These are phyloP conservation scores for Mallateleia sp. DNA, from an alignment of 2,888 invertebrate species.

Conservation along the genomic window DNA sequence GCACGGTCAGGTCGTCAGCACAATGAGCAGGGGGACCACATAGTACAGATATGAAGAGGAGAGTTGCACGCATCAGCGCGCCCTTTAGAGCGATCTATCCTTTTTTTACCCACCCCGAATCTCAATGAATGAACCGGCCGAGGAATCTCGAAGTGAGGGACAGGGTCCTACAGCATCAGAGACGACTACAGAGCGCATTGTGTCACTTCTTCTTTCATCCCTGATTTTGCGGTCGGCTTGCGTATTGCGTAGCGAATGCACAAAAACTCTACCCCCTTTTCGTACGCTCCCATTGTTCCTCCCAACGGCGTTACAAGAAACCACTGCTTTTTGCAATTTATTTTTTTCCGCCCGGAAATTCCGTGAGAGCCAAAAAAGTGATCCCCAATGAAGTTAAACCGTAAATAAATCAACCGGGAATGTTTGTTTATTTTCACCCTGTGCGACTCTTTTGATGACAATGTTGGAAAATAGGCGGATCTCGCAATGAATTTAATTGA, in stretches of 20 bases:
- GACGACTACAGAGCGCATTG: slow-evolving; percentile 77
- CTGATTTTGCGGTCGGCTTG: slow-evolving; percentile 90
- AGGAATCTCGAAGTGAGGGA: slow-evolving; percentile 74
- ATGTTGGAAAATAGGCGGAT: slow-evolving; percentile 32
- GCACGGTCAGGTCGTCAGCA: slow-evolving; percentile 81
- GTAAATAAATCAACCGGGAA: slow-evolving; percentile 50
- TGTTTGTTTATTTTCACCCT: slow-evolving; percentile 62
- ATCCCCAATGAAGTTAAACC: slow-evolving; percentile 32
- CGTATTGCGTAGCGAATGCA: slow-evolving; percentile 89
- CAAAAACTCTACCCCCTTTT: slow-evolving; percentile 81
- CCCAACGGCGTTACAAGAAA: slow-evolving; percentile 66
- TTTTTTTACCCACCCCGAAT: slow-evolving; percentile 82
- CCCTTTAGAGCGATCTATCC: slow-evolving; percentile 88
- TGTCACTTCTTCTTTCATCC: slow-evolving; percentile 89
- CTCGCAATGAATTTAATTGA: slow-evolving; percentile 22
- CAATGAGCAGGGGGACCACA: slow-evolving; percentile 84
- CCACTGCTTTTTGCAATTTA: slow-evolving; percentile 69
- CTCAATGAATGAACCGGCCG: slow-evolving; percentile 85
- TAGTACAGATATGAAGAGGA: slow-evolving; percentile 76
- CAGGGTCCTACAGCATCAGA: slow-evolving; percentile 75
- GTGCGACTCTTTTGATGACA: slow-evolving; percentile 30
- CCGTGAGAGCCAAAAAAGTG: slow-evolving; percentile 65
- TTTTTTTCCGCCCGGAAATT: slow-evolving; percentile 57
- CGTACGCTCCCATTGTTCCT: slow-evolving; percentile 56
- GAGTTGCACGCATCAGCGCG: slow-evolving; percentile 87